phyloP scores from a whole-genome alignment of 2,113 vertebrate genomes.

The Cavia aperea region DNA sequence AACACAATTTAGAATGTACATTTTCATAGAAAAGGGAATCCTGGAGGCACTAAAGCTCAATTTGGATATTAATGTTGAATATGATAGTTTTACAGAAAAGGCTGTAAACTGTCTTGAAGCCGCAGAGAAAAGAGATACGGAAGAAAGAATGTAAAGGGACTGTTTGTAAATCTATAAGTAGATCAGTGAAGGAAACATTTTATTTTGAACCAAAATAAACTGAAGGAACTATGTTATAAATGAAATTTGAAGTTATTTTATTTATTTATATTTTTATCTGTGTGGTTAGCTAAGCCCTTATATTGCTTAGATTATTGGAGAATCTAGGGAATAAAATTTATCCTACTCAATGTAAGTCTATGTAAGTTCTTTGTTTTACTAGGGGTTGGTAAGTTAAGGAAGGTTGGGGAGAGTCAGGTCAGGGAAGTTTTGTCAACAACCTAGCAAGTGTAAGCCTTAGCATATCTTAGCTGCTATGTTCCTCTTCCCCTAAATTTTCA shows the following conservation, averaged over 20 bases:
- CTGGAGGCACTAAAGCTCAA: background rate
- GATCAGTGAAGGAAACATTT: background rate
- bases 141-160: background rate
- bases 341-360: background rate
- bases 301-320: background rate
- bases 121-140: background rate
- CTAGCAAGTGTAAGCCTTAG: background rate
- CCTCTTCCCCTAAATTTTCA: background rate
- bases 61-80: background rate
- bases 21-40: background rate
- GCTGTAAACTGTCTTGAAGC: background rate
- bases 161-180: background rate
- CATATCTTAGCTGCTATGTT: background rate
- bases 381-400: background rate
- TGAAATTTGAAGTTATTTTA: slow-evolving; percentile 5
- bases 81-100: background rate
- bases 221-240: slow-evolving; percentile 20
- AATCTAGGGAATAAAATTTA: background rate
- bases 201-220: background rate
- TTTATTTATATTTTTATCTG: background rate
- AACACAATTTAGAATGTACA: background rate
- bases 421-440: background rate
- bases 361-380: background rate
- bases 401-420: background rate
- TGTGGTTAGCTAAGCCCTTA: background rate